Percentiles rank a stretch among this genome's conserved stretches.
Conservation (phyloP, 2,797 vertebrate species). For the Anas flavirostris region DNA sequence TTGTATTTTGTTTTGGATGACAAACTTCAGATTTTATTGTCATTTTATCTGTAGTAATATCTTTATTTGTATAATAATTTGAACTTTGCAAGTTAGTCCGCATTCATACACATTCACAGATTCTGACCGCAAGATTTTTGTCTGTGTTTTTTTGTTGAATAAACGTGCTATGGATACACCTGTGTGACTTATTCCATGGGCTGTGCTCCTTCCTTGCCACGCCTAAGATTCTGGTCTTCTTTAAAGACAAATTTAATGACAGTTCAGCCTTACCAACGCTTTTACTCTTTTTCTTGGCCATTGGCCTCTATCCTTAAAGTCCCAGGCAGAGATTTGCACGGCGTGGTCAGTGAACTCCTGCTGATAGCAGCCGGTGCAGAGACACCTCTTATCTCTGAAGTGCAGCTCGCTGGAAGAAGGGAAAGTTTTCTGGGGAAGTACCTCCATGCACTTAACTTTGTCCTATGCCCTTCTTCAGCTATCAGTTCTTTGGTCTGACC, state of each 20-base stretch:
- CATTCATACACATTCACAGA: neutral
- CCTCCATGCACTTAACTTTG: neutral
- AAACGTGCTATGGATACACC: neutral
- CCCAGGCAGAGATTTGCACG: neutral
- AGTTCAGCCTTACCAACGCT: neutral
- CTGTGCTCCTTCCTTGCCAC: neutral
- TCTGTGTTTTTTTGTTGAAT: neutral
- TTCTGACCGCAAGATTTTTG: neutral
- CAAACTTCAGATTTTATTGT: neutral
- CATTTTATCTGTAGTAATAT: neutral
- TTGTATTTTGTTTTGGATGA: neutral
- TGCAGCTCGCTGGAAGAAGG: neutral
- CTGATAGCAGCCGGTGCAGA: neutral
- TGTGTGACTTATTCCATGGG: neutral
- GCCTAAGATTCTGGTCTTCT: neutral
- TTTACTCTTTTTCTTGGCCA: neutral
- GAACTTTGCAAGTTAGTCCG: neutral
- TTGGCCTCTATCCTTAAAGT: neutral
- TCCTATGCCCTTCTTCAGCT: neutral
- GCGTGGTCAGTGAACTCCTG: neutral
- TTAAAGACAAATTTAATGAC: neutral
- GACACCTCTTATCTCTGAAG: neutral
- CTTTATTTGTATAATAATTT: neutral
- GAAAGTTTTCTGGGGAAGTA: neutral
- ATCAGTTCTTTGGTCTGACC: neutral